phyloP scores from a whole-genome alignment of 2,797 vertebrate species.

The Malurus leucopterus region DNA sequence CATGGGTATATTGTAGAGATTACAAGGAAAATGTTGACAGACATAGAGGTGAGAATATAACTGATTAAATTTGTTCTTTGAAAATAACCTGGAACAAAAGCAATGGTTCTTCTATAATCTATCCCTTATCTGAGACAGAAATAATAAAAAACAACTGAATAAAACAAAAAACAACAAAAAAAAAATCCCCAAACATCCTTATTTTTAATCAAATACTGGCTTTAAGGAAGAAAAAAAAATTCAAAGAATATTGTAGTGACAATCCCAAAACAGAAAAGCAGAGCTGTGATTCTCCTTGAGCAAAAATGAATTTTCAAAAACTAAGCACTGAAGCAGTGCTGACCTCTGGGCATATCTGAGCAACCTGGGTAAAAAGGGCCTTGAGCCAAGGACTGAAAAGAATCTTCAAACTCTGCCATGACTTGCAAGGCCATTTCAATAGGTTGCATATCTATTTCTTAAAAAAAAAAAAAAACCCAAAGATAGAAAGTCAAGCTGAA shows the following conservation, averaged over 20 bases:
- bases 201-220: neutral
- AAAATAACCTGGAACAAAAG: neutral
- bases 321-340: neutral
- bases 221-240: neutral
- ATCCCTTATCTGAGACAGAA: neutral
- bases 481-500: neutral
- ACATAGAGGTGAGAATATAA: neutral
- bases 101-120: neutral
- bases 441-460: neutral
- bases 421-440: neutral
- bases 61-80: neutral
- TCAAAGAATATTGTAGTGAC: neutral
- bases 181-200: neutral
- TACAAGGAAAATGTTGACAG: neutral
- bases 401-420: neutral
- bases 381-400: neutral
- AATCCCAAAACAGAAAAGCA: neutral
- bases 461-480: neutral
- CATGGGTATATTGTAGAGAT: neutral
- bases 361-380: neutral
- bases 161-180: neutral
- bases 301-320: neutral
- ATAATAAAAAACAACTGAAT: neutral
- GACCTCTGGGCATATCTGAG: neutral
- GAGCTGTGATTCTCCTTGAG: neutral